A percentile compares a stretch with the other conserved stretches of the same genome.
Evolutionary conservation across 2,113 vertebrate genomes (phyloP).

Genomic region (Chionodraco myersi): DNA sequence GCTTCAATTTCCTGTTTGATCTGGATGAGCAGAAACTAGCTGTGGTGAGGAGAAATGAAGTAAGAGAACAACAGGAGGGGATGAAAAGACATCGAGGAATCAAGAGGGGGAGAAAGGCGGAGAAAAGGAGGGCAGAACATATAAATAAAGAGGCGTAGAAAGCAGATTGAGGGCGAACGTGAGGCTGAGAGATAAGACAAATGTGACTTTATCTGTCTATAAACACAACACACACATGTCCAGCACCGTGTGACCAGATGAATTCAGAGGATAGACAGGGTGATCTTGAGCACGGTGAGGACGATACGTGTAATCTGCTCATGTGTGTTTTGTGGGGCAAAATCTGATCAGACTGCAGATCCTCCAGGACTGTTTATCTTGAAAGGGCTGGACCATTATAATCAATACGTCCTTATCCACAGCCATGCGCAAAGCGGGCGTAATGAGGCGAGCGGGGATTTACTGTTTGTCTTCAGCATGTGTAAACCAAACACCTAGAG

Average conservation of each 20-base stretch:
- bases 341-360: slow-evolving; percentile 57
- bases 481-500: slow-evolving; percentile 13
- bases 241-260: slow-evolving; percentile 43
- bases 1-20: slow-evolving; percentile 49
- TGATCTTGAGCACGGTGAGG: slow-evolving; percentile 43
- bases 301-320: slow-evolving; percentile 49
- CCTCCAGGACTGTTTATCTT: slow-evolving; percentile 63
- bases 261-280: slow-evolving; percentile 42
- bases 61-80: neutral
- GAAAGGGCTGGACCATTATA: slow-evolving; percentile 52
- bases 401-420: slow-evolving; percentile 60
- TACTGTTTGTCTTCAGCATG: slow-evolving; percentile 33
- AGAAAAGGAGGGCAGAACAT: slow-evolving; percentile 16
- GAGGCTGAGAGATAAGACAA: slow-evolving; percentile 58
- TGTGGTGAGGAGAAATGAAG: slow-evolving; percentile 1
- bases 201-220: slow-evolving; percentile 56
- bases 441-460: slow-evolving; percentile 63
- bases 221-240: slow-evolving; percentile 54
- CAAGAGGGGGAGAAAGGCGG: neutral
- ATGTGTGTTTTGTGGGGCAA: slow-evolving; percentile 15
- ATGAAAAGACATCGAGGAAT: neutral
- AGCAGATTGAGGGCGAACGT: slow-evolving; percentile 30
- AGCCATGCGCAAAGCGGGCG: slow-evolving; percentile 40
- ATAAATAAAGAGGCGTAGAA: slow-evolving; percentile 39
- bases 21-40: slow-evolving; percentile 12